Evolutionary conservation across 1,140 invertebrate species (phyloP), one percentile per base, ranked within the genome.

Genomic region (Anastatus disparis): DNA sequence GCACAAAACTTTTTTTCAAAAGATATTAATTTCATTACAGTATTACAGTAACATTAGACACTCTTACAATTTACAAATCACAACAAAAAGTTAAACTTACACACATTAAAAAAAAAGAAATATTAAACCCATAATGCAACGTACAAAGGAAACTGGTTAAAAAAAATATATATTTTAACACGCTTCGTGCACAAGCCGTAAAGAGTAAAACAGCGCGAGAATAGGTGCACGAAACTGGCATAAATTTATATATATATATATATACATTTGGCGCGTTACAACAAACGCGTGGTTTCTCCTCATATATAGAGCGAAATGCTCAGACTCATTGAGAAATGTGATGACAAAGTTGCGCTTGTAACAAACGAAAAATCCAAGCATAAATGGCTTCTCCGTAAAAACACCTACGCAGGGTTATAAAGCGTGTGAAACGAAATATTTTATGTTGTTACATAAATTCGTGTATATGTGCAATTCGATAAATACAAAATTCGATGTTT

Each of bases 331-430:
- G 58, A 61, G 13, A 61, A 61, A 61, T 31, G 20, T 27, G 64
- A 67, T 67, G 64, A 67, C 64, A 67, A 67, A 67, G 17, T 56
- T 67, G 46, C 53, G 22, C n/a, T 6, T 22, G 8, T 27, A 46
- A 50, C n/a, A n/a, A 38, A 29, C 13, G 46, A 27, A 38, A 31
- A 10, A 38, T 29, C 35, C 1, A 1, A n/a, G 17, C 22, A 55
- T 20, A 52, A 63, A 22, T 12, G 46, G 65, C 62, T n/a, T n/a
- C n/a, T n/a, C n/a, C n/a, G n/a, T n/a, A n/a, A n/a, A n/a, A n/a
- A 50, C 70, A 52, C 69, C 66, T 66, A 59, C 71, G 65, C 62
- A 46, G 52, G 38, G 48, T 17, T 22, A 59, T 65, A 26, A 62
- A 24, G 22, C 55, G 64, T 42, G 58, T 38, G 46, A 46, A 67